These are phyloP conservation scores for Sinonovacula constricta DNA, from an alignment of 1,140 invertebrate genomes.

Conservation along the genomic window DNA sequence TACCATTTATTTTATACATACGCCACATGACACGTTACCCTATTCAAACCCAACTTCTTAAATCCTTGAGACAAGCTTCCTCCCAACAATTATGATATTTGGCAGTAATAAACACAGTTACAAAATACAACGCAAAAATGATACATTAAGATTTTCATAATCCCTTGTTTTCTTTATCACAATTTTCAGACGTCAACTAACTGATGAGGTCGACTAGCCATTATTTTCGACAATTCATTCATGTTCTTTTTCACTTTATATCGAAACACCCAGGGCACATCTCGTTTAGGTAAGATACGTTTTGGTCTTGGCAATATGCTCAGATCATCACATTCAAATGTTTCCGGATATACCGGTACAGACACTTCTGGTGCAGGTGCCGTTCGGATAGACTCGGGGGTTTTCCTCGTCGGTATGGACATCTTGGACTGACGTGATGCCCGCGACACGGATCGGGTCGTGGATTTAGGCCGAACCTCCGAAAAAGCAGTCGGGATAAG, in stretches of 20 bases:
- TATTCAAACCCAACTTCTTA: too few species aligned
- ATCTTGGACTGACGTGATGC: constrained; percentile 19
- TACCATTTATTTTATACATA: too few species aligned
- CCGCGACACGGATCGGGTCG: constrained; percentile 25
- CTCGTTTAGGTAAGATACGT: constrained; percentile 61
- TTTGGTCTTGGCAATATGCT: constrained; percentile 68
- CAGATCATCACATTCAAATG: constrained; percentile 64
- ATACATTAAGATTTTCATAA: too few species aligned
- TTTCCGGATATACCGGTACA: constrained; percentile 59
- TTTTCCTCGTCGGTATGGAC: constrained; percentile 29
- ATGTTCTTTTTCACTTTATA: constrained; percentile 74
- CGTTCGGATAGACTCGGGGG: constrained; percentile 54
- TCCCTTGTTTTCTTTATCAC: background rate
- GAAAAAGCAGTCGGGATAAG: constrained; percentile 53
- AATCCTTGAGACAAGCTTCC: too few species aligned
- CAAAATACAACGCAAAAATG: too few species aligned
- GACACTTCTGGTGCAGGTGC: constrained; percentile 50
- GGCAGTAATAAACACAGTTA: too few species aligned
- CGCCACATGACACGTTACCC: too few species aligned
- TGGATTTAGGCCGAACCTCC: constrained; percentile 54
- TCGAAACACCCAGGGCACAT: constrained; percentile 73
- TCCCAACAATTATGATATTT: too few species aligned
- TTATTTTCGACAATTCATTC: constrained; percentile 72
- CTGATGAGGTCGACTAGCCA: constrained; percentile 65
- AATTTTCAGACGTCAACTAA: constrained; percentile 30